phyloP scores from a whole-genome alignment of 1,140 invertebrate genomes.

The Aphis gossypii region DNA sequence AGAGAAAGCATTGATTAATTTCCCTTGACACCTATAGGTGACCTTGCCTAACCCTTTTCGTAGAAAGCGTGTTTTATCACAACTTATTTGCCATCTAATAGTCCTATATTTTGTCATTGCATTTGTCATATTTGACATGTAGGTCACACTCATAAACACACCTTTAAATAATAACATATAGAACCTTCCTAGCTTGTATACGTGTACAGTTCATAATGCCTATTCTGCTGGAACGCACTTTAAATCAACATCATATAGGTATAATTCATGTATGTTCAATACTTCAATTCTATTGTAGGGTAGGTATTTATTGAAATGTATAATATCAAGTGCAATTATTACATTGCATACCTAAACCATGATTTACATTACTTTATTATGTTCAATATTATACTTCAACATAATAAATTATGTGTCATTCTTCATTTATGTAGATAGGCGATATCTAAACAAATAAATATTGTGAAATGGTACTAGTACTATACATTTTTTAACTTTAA shows the following conservation, averaged over 20 bases:
- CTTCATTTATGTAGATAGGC: not conserved
- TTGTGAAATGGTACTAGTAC: not conserved
- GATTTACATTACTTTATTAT: not conserved
- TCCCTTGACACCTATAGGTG: constrained; percentile 5
- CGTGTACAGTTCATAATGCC: not conserved
- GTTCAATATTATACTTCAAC: not conserved
- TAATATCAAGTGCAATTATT: not conserved
- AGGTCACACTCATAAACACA: constrained; percentile 29
- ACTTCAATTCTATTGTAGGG: not conserved
- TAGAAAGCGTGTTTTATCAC: not conserved
- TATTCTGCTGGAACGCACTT: not conserved
- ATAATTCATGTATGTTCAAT: not conserved
- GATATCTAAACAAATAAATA: not conserved
- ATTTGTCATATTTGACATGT: constrained; percentile 31
- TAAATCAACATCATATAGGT: not conserved
- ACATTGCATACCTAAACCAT: not conserved
- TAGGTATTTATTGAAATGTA: not conserved
- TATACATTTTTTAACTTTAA: too few species aligned
- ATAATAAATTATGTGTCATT: not conserved
- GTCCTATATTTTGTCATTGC: constrained; percentile 18
- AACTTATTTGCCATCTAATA: not conserved
- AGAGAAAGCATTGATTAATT: constrained; percentile 23
- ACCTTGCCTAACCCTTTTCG: constrained; percentile 29
- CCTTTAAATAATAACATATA: constrained; percentile 14
- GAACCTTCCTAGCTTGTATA: not conserved